Conservation (phyloP, 2,113 vertebrate species). For the Morone chrysops region DNA sequence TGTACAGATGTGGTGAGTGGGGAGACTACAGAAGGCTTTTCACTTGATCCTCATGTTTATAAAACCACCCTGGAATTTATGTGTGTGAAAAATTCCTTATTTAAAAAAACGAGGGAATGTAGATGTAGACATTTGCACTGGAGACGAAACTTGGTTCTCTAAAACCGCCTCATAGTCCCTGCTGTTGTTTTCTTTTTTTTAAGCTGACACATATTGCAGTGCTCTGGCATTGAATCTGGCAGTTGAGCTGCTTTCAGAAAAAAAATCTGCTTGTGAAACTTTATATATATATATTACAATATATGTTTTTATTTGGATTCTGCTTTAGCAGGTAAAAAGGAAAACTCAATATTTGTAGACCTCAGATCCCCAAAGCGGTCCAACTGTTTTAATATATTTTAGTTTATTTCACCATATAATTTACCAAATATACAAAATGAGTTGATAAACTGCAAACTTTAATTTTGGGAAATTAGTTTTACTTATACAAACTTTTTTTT, state of each 20-base stretch:
- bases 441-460: background rate
- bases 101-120: background rate
- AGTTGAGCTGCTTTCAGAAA: background rate
- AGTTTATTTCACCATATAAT: background rate
- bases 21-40: slow-evolving; percentile 34
- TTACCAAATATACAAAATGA: background rate
- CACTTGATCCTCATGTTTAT: slow-evolving; percentile 57
- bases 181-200: background rate
- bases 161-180: background rate
- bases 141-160: background rate
- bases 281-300: background rate
- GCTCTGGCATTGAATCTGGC: background rate
- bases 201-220: no score
- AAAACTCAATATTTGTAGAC: background rate
- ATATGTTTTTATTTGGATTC: background rate
- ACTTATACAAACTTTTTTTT: background rate
- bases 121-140: background rate
- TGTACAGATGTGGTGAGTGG: slow-evolving; percentile 46
- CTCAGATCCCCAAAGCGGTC: no score
- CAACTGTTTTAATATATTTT: background rate
- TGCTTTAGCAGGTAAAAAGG: background rate
- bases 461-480: background rate
- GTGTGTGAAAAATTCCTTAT: slow-evolving; percentile 16
- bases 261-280: background rate
- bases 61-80: background rate